Evolutionary conservation across 2,888 invertebrate species (phyloP).

Genomic region (Cordilura impudica): DNA sequence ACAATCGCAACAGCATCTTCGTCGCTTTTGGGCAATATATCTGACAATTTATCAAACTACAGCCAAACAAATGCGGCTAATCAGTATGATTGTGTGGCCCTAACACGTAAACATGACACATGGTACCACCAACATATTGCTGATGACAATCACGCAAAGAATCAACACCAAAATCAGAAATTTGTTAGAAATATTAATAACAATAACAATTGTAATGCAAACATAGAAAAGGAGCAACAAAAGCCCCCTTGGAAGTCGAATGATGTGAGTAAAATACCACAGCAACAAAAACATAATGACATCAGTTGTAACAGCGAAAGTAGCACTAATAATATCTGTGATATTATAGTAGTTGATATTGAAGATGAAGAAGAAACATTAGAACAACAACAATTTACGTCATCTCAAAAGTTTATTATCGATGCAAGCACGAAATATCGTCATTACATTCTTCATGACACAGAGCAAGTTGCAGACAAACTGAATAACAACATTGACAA

Average conservation of each 20-base stretch:
- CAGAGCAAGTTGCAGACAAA: background rate
- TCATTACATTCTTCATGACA: constrained; percentile 12
- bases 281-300: constrained; percentile 23
- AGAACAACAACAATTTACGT: background rate
- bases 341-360: constrained; percentile 56
- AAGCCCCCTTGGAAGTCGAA: constrained; percentile 11
- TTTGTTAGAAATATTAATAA: no score
- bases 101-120: constrained; percentile 50
- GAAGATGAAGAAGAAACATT: constrained; percentile 36
- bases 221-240: background rate
- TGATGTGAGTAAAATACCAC: constrained; percentile 8
- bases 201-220: constrained; percentile 4
- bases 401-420: constrained; percentile 21
- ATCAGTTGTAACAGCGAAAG: constrained; percentile 1
- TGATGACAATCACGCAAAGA: constrained; percentile 29
- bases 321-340: constrained; percentile 37
- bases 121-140: constrained; percentile 31
- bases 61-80: constrained; percentile 3
- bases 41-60: constrained; percentile 11
- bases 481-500: constrained; percentile 8
- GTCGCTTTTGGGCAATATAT: background rate
- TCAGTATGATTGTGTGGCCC: background rate
- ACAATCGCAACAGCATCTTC: background rate
- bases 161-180: constrained; percentile 20
- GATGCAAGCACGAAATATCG: constrained; percentile 25